phyloP scores from a whole-genome alignment of 2,113 vertebrate species.

The Tangachromis dhanisi region DNA sequence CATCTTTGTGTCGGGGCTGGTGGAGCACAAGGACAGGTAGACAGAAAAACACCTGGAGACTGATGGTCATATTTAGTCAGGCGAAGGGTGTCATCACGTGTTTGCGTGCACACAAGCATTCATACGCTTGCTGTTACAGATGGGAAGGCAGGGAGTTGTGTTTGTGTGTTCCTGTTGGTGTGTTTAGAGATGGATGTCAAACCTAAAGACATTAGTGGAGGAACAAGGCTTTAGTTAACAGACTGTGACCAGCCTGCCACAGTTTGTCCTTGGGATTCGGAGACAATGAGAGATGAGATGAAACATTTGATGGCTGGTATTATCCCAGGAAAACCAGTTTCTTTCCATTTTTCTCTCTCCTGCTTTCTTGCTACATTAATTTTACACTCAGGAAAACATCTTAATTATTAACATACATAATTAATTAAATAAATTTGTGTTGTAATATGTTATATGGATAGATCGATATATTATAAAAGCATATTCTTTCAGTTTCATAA shows the following conservation, averaged over 20 bases:
- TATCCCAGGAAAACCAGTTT: not conserved
- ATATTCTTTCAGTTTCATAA: not conserved
- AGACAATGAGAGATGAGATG: slow-evolving; percentile 10
- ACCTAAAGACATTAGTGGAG: slow-evolving; percentile 8
- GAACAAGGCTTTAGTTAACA: slow-evolving; percentile 23
- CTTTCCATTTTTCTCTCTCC: not conserved
- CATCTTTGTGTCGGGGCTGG: not conserved
- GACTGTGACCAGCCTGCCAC: slow-evolving; percentile 33
- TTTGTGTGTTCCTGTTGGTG: not conserved
- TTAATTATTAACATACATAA: not conserved
- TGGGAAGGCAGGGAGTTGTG: not conserved
- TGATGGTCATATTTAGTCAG: not conserved
- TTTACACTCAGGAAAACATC: not conserved
- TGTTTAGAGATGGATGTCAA: slow-evolving; percentile 21
- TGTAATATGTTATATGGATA: not conserved
- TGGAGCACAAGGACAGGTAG: not conserved
- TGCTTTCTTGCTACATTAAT: not conserved
- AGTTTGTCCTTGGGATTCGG: slow-evolving; percentile 32
- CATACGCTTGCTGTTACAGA: not conserved
- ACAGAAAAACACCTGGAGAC: slow-evolving; percentile 23
- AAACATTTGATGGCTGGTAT: not conserved
- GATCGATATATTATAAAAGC: not conserved
- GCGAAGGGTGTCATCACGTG: not conserved
- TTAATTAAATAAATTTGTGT: not conserved
- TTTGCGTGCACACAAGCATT: not conserved